These are phyloP conservation scores for Mamestra configurata DNA, from an alignment of 1,140 invertebrate genomes.

Conservation along the genomic window DNA sequence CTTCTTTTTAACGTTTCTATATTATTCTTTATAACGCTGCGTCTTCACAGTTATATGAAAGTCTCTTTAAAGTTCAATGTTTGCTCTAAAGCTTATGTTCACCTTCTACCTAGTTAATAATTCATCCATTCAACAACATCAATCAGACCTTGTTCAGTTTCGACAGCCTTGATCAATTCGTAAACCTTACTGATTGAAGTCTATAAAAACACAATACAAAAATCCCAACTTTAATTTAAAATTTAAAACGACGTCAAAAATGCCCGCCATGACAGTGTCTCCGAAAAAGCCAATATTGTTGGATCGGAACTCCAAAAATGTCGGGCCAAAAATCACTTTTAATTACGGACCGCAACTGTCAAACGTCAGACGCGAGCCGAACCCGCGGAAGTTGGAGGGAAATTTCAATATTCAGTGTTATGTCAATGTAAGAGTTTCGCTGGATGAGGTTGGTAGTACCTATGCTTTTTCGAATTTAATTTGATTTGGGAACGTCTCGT, in stretches of 20 bases:
- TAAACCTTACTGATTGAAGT: no score
- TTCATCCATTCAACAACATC: no score
- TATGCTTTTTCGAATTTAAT: background rate
- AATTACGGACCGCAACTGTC: slow-evolving; percentile 55
- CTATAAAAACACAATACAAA: background rate
- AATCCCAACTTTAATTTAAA: background rate
- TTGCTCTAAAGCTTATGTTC: no score
- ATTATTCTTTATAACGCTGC: no score
- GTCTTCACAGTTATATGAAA: no score
- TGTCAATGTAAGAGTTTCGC: background rate
- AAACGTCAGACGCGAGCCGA: slow-evolving; percentile 30
- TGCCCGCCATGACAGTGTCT: background rate
- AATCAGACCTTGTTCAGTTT: no score
- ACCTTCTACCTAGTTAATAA: no score
- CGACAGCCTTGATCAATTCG: no score
- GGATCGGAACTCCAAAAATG: slow-evolving; percentile 36
- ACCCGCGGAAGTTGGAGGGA: slow-evolving; percentile 41
- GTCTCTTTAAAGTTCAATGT: no score
- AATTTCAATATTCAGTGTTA: slow-evolving; percentile 55
- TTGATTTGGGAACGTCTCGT: background rate
- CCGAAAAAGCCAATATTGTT: slow-evolving; percentile 35
- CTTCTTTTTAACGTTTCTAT: no score
- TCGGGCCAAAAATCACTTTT: slow-evolving; percentile 53
- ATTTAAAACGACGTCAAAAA: slow-evolving; percentile 1
- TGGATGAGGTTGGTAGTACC: slow-evolving; percentile 15